phyloP scores from a whole-genome alignment of 1,140 invertebrate species.

The Caenorhabditis elegans region WBcel235 BX284606.5:15575501-15576000 shows the following conservation, averaged over 20 bases:
- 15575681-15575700: constrained; percentile 19
- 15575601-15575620: constrained; percentile 12
- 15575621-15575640: background rate
- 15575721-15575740: constrained; percentile 21
- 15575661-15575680: constrained; percentile 15
- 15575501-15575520: background rate
- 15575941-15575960: too few relatives aligned
- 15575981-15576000: too few relatives aligned
- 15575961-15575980: too few relatives aligned
- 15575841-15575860: background rate
- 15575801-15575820: background rate
- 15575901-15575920: too few relatives aligned
- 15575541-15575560: background rate
- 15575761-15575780: constrained; percentile 14
- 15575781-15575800: constrained; percentile 17
- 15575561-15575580: constrained; percentile 10
- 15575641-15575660: constrained; percentile 32
- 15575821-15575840: too few relatives aligned
- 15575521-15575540: constrained; percentile 30
- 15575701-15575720: constrained; percentile 13
- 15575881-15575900: too few relatives aligned
- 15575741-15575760: constrained; percentile 24
- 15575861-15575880: too few relatives aligned
- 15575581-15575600: background rate
- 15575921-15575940: too few relatives aligned